Conservation (phyloP, 2,113 vertebrate genomes). For the Oryzias javanicus region DNA sequence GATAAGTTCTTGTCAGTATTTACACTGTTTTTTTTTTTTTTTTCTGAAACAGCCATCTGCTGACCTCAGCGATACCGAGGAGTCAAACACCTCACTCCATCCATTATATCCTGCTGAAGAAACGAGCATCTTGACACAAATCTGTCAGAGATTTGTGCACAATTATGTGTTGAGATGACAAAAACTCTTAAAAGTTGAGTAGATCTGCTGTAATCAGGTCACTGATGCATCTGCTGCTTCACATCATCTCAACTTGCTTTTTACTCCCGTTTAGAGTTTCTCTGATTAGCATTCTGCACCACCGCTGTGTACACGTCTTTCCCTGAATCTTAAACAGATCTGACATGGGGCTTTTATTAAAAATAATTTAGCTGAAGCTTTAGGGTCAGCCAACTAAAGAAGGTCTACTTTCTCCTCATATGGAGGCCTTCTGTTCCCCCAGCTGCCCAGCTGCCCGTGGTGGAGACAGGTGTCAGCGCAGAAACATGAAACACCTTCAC, state of each 20-base stretch:
- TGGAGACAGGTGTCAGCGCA: slow-evolving; percentile 67
- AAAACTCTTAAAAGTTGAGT: slow-evolving; percentile 39
- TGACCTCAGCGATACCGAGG: slow-evolving; percentile 4
- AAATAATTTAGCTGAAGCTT: slow-evolving; percentile 79
- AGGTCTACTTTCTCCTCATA: slow-evolving; percentile 63
- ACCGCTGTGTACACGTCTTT: slow-evolving; percentile 25
- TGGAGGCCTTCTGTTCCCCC: slow-evolving; percentile 71
- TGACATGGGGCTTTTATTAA: slow-evolving; percentile 74
- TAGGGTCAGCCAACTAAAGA: slow-evolving; percentile 67
- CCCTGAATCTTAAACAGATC: slow-evolving; percentile 74
- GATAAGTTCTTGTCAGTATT: not conserved
- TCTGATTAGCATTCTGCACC: slow-evolving; percentile 66
- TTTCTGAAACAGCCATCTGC: slow-evolving; percentile 13
- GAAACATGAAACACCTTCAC: slow-evolving; percentile 47
- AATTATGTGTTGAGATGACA: slow-evolving; percentile 15
- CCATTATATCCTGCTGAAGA: not conserved
- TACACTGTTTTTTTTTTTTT: not conserved
- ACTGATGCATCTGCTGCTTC: slow-evolving; percentile 60
- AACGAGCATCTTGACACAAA: too few species aligned
- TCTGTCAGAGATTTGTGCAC: not conserved
- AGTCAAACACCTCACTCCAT: not conserved
- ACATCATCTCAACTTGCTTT: slow-evolving; percentile 37
- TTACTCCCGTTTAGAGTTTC: slow-evolving; percentile 27
- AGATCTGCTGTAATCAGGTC: slow-evolving; percentile 11
- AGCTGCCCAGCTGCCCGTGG: slow-evolving; percentile 59